Base-by-base conservation (phyloP, 2,888 invertebrate species). In the Phragmatobia fuliginosa region DNA sequence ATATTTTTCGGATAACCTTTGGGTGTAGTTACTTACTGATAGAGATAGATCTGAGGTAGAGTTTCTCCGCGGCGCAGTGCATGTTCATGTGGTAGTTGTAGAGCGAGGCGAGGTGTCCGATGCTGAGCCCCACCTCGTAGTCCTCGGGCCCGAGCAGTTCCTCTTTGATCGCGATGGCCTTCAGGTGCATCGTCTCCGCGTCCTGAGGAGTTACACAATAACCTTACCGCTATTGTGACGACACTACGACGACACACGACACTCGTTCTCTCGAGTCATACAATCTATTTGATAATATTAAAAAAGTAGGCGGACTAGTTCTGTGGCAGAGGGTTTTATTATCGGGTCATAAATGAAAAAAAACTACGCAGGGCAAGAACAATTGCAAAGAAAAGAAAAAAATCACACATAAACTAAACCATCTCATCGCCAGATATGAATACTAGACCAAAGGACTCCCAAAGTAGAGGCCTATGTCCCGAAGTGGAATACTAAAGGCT, bases 11-110 rank as follows among this genome's bases (percentile, higher is more conserved):
- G 7, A 25, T 11, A 49, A 21, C 6, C 2, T 52, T 25, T 52
- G 14, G 3, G 25, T 52, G 0, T 11, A 52, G 8, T 14, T 16
- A 95, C 96, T 96, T 86, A 97, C 98, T 98, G 87, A 99, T 99
- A 72, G 96, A 96, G 82, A 99, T 98, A 78, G 99, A 98, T 79
- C 98, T 96, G 80, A 97, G 96, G 88, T 99, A 99, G 0, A 99
- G 96, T 84, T 96, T 95, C 92, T 99, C 99, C 0, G 99, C 99
- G 83, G 98, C 97, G 76, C 96, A 94, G 91, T 97, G 98, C 88
- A 98, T 97, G 87, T 96, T 96, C 98, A 99, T 98, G 90, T 99
- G 99, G 92, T 99, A 99, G 95, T 98, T 99, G 94, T 99, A 99
- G 49, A 99, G 96, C 56, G 98, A 98, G 41, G 99, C 99, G 79